Percentiles rank a stretch among this genome's conserved stretches.
Evolutionary conservation across 37 sponge, comb jelly and placozoan species (phyloP).

Genomic region (Petrosia ficiformis): DNA sequence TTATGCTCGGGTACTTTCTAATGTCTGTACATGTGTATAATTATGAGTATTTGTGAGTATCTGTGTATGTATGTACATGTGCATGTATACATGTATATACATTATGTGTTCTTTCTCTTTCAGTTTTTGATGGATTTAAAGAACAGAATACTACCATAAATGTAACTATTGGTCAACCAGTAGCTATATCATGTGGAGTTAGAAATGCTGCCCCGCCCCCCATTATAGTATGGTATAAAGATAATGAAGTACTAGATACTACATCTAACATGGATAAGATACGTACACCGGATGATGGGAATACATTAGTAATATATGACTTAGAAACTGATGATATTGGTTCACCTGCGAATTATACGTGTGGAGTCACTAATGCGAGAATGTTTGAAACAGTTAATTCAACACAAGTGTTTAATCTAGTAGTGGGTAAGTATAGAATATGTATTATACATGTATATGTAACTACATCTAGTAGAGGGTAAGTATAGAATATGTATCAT

Average conservation of each 20-base stretch:
- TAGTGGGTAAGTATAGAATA: no score
- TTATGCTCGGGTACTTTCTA: neutral
- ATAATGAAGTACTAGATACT: neutral
- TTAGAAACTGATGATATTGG: constrained; percentile 5
- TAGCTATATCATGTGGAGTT: no score
- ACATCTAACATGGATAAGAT: neutral
- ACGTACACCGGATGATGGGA: constrained; percentile 20
- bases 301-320: constrained; percentile 17
- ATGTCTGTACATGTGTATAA: neutral
- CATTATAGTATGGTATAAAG: neutral
- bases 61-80: constrained; percentile 11
- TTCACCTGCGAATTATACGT: constrained; percentile 10
- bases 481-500: no score
- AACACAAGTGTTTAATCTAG: no score
- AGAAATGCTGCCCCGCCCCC: no score
- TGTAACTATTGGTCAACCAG: no score
- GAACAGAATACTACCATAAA: no score
- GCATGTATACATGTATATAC: neutral
- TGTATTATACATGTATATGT: no score
- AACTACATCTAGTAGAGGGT: no score
- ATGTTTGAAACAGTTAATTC: neutral
- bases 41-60: constrained; percentile 2
- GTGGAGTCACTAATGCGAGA: constrained; percentile 44
- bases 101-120: neutral
- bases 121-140: no score